A percentile compares a stretch with the other conserved stretches of the same genome.
Conservation (phyloP, 2,888 invertebrate genomes). For the Plagodis pulveraria region DNA sequence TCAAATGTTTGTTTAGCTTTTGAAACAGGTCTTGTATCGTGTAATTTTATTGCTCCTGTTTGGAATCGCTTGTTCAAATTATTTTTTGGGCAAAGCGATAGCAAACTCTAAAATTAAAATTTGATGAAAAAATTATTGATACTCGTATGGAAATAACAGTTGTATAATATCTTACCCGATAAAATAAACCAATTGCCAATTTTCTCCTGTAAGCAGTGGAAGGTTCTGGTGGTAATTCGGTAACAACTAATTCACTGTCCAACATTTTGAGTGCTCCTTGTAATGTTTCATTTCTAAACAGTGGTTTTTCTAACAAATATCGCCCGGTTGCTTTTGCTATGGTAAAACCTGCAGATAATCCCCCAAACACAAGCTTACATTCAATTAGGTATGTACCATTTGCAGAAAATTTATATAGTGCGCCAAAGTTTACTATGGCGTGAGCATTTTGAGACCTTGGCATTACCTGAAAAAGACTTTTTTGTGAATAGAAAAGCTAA, state of each 20-base stretch:
- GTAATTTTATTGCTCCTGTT: slow-evolving; percentile 67
- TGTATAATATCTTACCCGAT: slow-evolving; percentile 43
- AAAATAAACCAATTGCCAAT: slow-evolving; percentile 85
- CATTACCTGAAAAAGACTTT: slow-evolving; percentile 84
- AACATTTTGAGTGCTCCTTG: slow-evolving; percentile 56
- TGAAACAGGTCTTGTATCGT: slow-evolving; percentile 82
- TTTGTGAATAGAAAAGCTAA: too few species aligned
- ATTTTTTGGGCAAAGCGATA: slow-evolving; percentile 75
- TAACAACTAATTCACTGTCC: slow-evolving; percentile 52
- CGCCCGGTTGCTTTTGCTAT: slow-evolving; percentile 82
- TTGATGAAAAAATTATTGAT: neutral
- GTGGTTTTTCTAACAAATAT: slow-evolving; percentile 67
- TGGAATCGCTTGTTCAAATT: slow-evolving; percentile 62
- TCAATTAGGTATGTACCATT: slow-evolving; percentile 23
- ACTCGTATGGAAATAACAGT: too few species aligned
- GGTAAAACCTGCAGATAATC: slow-evolving; percentile 70
- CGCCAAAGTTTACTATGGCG: slow-evolving; percentile 90
- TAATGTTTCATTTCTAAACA: slow-evolving; percentile 69
- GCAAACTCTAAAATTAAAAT: slow-evolving; percentile 70
- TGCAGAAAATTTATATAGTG: slow-evolving; percentile 82
- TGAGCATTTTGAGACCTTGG: slow-evolving; percentile 89
- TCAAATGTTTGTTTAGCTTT: slow-evolving; percentile 85
- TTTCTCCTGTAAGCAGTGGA: slow-evolving; percentile 83
- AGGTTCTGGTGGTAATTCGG: slow-evolving; percentile 77
- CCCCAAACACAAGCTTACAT: slow-evolving; percentile 83